Conservation (phyloP, 2,797 vertebrate genomes). For the Alectoris magna region DNA sequence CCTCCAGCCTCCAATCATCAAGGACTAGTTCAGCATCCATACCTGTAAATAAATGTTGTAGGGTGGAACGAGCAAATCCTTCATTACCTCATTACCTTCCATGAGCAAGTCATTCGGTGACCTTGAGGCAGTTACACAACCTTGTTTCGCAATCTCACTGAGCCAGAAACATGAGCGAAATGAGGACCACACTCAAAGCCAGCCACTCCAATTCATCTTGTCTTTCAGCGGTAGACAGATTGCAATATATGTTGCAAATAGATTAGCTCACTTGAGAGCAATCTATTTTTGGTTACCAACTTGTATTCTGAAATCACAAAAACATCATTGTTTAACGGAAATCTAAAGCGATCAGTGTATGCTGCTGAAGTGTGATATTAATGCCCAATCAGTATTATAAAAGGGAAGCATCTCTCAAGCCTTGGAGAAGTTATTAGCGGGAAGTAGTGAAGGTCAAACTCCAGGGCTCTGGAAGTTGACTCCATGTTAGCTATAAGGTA, state of each 20-base stretch:
- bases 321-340: not conserved
- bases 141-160: not conserved
- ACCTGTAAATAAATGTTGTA: not conserved
- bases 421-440: not conserved
- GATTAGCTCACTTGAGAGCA: not conserved
- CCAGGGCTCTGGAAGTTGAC: not conserved
- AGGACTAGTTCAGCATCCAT: not conserved
- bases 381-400: fast-evolving
- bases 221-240: not conserved
- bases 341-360: not conserved
- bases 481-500: fast-evolving
- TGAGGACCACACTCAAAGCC: not conserved
- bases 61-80: constrained; percentile 44
- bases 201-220: constrained; percentile 23
- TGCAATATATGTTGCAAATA: not conserved
- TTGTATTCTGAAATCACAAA: constrained; percentile 17
- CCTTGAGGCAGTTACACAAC: constrained; percentile 49
- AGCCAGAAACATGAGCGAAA: not conserved
- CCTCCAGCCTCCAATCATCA: not conserved
- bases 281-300: not conserved
- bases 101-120: not conserved
- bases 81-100: constrained; percentile 56
- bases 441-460: not conserved
- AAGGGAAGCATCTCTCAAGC: not conserved
- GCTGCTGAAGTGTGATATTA: not conserved